phyloP scores from a whole-genome alignment of 2,888 invertebrate genomes.

The Antheraea assamensis region DNA sequence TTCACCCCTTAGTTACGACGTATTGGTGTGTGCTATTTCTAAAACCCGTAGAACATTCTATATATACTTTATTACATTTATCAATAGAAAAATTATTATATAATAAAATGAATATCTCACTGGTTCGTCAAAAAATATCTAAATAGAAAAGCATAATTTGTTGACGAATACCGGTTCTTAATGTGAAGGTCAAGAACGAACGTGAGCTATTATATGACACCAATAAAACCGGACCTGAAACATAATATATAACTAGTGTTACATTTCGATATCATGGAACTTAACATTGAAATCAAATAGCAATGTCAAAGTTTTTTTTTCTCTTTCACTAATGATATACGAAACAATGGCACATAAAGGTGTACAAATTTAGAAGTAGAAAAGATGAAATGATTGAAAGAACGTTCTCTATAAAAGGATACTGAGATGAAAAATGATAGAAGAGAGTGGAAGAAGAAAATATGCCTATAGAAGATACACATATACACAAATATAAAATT shows the following conservation, averaged over 20 bases:
- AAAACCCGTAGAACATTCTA: background rate
- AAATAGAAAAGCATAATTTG: background rate
- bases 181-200: constrained; percentile 8
- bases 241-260: background rate
- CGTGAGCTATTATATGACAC: constrained; percentile 11
- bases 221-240: constrained; percentile 5
- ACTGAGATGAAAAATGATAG: background rate
- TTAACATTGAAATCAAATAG: constrained; percentile 7
- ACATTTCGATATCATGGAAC: constrained; percentile 1
- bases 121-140: background rate
- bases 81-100: background rate
- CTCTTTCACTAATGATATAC: background rate
- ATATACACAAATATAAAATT: too few relatives aligned
- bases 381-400: too few relatives aligned
- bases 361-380: too few relatives aligned
- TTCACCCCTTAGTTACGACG: constrained; percentile 43
- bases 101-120: background rate
- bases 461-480: too few relatives aligned
- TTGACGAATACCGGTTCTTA: constrained; percentile 5
- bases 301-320: constrained; percentile 5
- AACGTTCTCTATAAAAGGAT: too few relatives aligned
- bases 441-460: too few relatives aligned
- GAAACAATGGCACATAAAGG: background rate
- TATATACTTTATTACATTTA: background rate
- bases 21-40: background rate